Evolutionary conservation across 2,113 vertebrate species (phyloP), one percentile per base, ranked within the genome.

Genomic region (Poeciliopsis retropinna): DNA sequence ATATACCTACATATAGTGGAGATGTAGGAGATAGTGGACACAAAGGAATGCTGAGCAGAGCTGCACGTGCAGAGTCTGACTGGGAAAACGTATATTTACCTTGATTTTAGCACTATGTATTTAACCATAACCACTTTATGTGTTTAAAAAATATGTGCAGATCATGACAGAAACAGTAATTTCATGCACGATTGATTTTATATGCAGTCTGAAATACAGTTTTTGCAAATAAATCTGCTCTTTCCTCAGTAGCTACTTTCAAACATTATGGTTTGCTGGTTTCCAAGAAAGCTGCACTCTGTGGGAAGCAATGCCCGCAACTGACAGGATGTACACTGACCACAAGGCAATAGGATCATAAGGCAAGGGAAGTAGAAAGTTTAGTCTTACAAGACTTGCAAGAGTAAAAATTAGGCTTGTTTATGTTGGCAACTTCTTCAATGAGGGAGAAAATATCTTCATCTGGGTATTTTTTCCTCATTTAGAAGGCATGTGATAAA

Each of bases 1-100:
- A 75, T 76, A 85, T 85, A 75, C 82, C 57, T 7, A 14, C 65
- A 47, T 37, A 72, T 47, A 41, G 41, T 4, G 27, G 54, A 85
- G 68, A 85, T 83, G 14, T 3, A 22, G 34, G 22, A 34, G 77
- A 82, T 83, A 80, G 17, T 17, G 29, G 11, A 28, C 78, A 66
- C 75, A 80, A 61, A 71, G 60, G 32, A 70, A 60, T n/a, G 73
- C 62, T 77, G 60, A 72, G 60, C 62, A 29, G 29, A 28, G 11
- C 29, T 41, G 32, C 57, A 64, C 51, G 8, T 31, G 12, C 27
- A 47, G 41, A 44, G 44, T 47, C 1, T 19, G 1, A 74, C 29
- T 17, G 14, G 31, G 27, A 28, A 47, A 71, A 15, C 54, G 39
- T 67, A 64, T 51, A 17, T 22, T 19, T 75, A 41, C 41, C 12